Conservation (phyloP, 2,797 vertebrate species). For the Anguilla marmorata region DNA sequence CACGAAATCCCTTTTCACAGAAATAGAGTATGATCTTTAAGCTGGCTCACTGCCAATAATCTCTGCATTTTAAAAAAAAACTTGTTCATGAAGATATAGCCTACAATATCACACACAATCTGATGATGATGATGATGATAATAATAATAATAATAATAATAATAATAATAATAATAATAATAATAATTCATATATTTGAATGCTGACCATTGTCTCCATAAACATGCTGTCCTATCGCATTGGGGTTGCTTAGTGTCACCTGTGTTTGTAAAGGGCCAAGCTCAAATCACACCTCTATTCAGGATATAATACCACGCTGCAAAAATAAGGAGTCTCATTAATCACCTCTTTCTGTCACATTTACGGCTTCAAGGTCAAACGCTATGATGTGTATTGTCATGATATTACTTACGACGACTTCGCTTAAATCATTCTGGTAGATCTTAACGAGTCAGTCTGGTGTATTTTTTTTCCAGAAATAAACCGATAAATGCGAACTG, state of each 20-base stretch:
- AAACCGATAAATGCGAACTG: slow-evolving; percentile 2
- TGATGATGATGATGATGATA: background rate
- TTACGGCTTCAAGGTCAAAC: slow-evolving; percentile 58
- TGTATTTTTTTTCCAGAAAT: slow-evolving; percentile 9
- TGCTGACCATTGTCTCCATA: slow-evolving; percentile 20
- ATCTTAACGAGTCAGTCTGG: background rate
- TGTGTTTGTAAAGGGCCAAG: slow-evolving; percentile 40
- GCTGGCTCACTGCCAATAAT: background rate
- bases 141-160: slow-evolving; percentile 1
- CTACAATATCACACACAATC: background rate
- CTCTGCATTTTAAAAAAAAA: background rate
- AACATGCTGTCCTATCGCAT: slow-evolving; percentile 21
- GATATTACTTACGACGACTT: slow-evolving; percentile 48
- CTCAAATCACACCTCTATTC: slow-evolving; percentile 49
- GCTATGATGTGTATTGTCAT: slow-evolving; percentile 48
- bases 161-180: background rate
- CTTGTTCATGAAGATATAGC: background rate
- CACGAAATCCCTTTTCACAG: background rate
- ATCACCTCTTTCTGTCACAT: slow-evolving; percentile 70
- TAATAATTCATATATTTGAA: background rate
- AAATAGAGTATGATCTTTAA: background rate
- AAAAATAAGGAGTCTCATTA: slow-evolving; percentile 53
- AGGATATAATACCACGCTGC: slow-evolving; percentile 55
- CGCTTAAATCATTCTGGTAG: slow-evolving; percentile 50
- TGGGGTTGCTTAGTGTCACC: slow-evolving; percentile 32